phyloP scores from a whole-genome alignment of 2,888 invertebrate genomes.

The Rhynchonema sp. region DNA sequence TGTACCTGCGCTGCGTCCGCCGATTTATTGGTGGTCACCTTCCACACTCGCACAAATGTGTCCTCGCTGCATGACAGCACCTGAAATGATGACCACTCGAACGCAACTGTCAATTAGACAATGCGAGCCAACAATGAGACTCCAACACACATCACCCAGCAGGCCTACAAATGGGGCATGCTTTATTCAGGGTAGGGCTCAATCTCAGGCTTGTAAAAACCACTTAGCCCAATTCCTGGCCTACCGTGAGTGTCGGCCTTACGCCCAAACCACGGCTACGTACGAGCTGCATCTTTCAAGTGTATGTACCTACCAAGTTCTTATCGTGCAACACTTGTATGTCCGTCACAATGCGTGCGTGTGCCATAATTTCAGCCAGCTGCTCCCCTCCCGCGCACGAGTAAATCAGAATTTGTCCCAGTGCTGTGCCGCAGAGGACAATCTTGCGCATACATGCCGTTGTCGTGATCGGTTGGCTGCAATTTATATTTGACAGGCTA shows the following conservation, averaged over 20 bases:
- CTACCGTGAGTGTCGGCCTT: too few relatives aligned
- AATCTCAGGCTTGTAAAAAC: too few relatives aligned
- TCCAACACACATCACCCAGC: too few relatives aligned
- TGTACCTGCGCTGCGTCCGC: not conserved
- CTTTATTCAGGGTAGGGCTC: too few relatives aligned
- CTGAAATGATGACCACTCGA: not conserved
- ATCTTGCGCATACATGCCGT: not conserved
- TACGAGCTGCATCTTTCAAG: too few relatives aligned
- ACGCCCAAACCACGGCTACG: too few relatives aligned
- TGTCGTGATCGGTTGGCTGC: constrained; percentile 3
- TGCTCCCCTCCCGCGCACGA: not conserved
- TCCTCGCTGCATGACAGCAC: constrained; percentile 5
- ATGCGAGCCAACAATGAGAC: too few relatives aligned
- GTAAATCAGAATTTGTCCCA: constrained; percentile 1
- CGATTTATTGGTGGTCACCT: not conserved
- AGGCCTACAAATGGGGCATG: too few relatives aligned
- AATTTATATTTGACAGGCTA: too few relatives aligned
- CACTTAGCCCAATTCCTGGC: too few relatives aligned
- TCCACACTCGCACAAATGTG: constrained; percentile 7
- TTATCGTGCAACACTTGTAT: not conserved
- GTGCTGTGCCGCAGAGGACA: not conserved
- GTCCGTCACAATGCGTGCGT: constrained; percentile 3
- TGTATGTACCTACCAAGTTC: too few relatives aligned
- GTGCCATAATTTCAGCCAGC: constrained; percentile 1
- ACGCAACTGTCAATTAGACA: too few relatives aligned